Evolutionary conservation across 2,888 invertebrate species (phyloP).

Genomic region (Tortrix viridana): DNA sequence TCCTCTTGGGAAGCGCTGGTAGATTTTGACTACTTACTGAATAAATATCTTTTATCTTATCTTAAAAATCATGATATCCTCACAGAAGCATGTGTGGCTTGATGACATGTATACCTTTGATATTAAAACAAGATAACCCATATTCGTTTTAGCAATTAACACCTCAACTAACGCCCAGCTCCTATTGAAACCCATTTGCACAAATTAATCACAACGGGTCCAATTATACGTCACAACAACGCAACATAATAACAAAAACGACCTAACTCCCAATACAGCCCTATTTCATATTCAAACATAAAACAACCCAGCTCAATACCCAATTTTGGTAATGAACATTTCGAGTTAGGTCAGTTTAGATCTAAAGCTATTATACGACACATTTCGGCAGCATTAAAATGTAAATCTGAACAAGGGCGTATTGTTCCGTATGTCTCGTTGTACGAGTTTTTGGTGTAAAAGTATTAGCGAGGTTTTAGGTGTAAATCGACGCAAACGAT

Average conservation of each 20-base stretch:
- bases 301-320: background rate
- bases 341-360: background rate
- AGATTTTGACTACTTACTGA: no score
- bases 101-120: background rate
- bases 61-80: no score
- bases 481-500: background rate
- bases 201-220: constrained; percentile 29
- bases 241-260: constrained; percentile 3
- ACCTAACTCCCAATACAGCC: background rate
- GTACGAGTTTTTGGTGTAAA: constrained; percentile 35
- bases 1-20: no score
- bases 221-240: constrained; percentile 48
- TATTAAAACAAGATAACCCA: background rate
- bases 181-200: background rate
- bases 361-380: constrained; percentile 37
- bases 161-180: constrained; percentile 8
- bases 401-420: constrained; percentile 56
- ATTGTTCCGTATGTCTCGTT: constrained; percentile 45
- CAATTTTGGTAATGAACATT: background rate
- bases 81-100: no score
- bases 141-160: constrained; percentile 12
- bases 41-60: no score
- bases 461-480: constrained; percentile 1
- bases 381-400: constrained; percentile 60
- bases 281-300: background rate